Percentiles rank a stretch among this genome's conserved stretches.
phyloP scores from a whole-genome alignment of 2,888 invertebrate genomes.

The Tricholauxania praeusta region DNA sequence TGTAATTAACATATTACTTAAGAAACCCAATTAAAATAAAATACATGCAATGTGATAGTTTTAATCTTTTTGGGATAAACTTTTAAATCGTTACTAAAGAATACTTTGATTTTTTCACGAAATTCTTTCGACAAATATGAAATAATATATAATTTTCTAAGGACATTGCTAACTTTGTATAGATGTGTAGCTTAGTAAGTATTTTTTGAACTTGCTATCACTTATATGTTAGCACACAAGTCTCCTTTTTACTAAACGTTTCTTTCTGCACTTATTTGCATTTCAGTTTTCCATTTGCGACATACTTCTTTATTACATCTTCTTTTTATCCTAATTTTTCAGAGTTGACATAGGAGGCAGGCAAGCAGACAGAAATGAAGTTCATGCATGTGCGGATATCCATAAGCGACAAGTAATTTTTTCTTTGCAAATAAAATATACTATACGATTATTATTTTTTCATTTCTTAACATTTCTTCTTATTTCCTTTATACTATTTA shows the following conservation, averaged over 20 bases:
- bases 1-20: no score
- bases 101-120: no score
- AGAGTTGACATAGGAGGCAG: not conserved
- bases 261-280: not conserved
- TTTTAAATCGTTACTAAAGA: no score
- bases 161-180: no score
- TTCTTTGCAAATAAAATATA: conserved; percentile 49
- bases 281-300: conserved; percentile 6
- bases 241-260: not conserved
- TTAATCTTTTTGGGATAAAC: no score
- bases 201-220: not conserved
- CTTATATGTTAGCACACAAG: not conserved
- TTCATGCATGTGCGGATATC: conserved; percentile 35
- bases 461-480: conserved; percentile 17
- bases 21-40: no score
- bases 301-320: not conserved
- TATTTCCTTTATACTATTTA: not conserved
- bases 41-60: no score
- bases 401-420: conserved; percentile 49
- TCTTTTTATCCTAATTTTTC: not conserved
- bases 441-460: conserved; percentile 44
- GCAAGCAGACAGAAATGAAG: no score
- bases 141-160: not conserved
- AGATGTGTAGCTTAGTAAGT: no score
- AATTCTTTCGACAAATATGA: not conserved